Conservation (phyloP, 2,888 invertebrate species). For the Pocota personata region DNA sequence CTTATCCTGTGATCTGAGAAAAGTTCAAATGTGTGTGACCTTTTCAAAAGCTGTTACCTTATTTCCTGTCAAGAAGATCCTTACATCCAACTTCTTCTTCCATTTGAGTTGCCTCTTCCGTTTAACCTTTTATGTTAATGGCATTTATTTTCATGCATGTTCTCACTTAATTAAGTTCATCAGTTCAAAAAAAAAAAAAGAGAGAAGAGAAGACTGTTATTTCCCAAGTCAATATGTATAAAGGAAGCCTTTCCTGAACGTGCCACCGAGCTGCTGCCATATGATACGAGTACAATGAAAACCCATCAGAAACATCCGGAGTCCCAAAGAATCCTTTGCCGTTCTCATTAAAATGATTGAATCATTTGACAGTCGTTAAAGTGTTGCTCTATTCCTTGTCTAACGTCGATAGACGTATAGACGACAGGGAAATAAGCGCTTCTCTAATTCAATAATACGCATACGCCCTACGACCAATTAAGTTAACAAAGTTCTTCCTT, state of each 20-base stretch:
- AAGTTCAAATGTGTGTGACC: neutral
- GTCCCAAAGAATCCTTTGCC: slow-evolving; percentile 21
- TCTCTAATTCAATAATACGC: slow-evolving; percentile 25
- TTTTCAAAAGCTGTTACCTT: slow-evolving; percentile 17
- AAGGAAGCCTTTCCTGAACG: slow-evolving; percentile 26
- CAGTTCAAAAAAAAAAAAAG: slow-evolving; percentile 8
- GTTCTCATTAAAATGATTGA: slow-evolving; percentile 19
- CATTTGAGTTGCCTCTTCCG: neutral
- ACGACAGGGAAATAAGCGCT: neutral
- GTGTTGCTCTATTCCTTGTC: neutral
- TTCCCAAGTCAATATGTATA: neutral
- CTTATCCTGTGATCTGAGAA: neutral
- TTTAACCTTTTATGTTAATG: slow-evolving; percentile 33
- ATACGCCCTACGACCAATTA: neutral
- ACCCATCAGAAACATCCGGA: slow-evolving; percentile 27
- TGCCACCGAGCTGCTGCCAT: neutral
- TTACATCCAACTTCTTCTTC: neutral
- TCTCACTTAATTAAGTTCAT: slow-evolving; percentile 55
- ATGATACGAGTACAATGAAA: slow-evolving; percentile 25
- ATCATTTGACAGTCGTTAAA: slow-evolving; percentile 29
- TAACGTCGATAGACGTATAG: neutral
- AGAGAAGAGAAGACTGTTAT: neutral
- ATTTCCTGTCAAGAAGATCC: neutral
- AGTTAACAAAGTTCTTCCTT: slow-evolving; percentile 10
- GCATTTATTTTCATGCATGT: slow-evolving; percentile 42